These are phyloP conservation scores for Nymphalis c-album DNA, from an alignment of 2,888 invertebrate genomes.

Conservation along the genomic window DNA sequence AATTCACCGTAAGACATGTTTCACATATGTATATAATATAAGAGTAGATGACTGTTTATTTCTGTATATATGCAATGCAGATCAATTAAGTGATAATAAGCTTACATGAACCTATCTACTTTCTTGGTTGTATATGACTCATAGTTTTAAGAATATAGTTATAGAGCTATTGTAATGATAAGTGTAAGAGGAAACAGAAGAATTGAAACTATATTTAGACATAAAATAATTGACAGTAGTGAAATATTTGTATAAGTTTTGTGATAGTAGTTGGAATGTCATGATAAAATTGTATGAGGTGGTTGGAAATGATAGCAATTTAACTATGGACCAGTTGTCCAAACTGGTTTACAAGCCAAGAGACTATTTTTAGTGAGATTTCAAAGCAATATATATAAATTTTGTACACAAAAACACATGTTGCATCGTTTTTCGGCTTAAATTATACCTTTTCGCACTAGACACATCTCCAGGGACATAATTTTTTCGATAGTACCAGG, in stretches of 20 bases:
- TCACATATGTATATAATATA: constrained; percentile 11
- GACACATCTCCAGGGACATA: constrained; percentile 41
- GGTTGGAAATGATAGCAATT: constrained; percentile 2
- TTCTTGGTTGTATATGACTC: background rate
- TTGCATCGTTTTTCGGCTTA: constrained; percentile 62
- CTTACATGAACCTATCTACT: background rate
- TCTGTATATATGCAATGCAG: constrained; percentile 26
- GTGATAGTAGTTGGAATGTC: background rate
- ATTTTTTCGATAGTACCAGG: constrained; percentile 39
- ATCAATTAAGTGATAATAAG: constrained; percentile 30
- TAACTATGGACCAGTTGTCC: constrained; percentile 6
- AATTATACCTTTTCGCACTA: constrained; percentile 46
- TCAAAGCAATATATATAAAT: constrained; percentile 56
- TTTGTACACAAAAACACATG: constrained; percentile 60
- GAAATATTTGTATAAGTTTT: background rate
- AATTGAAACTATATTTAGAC: constrained; percentile 9
- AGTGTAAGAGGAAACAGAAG: background rate
- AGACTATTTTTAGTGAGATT: constrained; percentile 23
- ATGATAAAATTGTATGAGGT: background rate
- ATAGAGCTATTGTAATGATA: constrained; percentile 3
- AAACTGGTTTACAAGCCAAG: constrained; percentile 1
- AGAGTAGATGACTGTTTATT: constrained; percentile 17
- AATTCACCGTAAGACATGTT: constrained; percentile 32
- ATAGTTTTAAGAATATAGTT: background rate
- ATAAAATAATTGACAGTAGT: background rate